phyloP scores from a whole-genome alignment of 2,113 vertebrate genomes.

The Siniperca chuatsi region DNA sequence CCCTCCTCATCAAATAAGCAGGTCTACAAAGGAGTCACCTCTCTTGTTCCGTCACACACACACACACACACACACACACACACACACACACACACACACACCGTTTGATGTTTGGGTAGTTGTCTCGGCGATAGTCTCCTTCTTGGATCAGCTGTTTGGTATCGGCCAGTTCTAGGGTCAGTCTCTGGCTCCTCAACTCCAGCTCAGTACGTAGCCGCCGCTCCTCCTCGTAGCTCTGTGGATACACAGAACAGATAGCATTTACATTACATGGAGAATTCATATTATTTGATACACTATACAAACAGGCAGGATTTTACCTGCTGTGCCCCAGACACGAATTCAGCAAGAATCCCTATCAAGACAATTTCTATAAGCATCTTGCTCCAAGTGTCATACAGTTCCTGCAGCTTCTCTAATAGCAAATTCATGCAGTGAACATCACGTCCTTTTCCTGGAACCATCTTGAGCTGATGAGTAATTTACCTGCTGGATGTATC shows the following conservation, averaged over 20 bases:
- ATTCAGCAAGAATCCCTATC: not conserved
- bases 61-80: constrained; percentile 20
- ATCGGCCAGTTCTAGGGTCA: constrained; percentile 93
- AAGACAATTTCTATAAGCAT: not conserved
- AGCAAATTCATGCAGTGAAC: not conserved
- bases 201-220: constrained; percentile 89
- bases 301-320: not conserved
- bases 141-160: constrained; percentile 93
- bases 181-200: constrained; percentile 91
- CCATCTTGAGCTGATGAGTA: not conserved
- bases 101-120: constrained; percentile 94
- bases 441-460: not conserved
- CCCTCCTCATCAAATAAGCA: not conserved
- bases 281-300: not conserved
- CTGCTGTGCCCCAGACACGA: not conserved
- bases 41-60: not conserved
- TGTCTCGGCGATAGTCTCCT: constrained; percentile 93
- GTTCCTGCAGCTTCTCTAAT: not conserved
- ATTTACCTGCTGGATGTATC: not conserved
- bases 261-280: not conserved
- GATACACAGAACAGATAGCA: not conserved
- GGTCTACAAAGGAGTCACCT: not conserved
- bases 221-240: constrained; percentile 92
- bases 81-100: constrained; percentile 74
- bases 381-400: not conserved